Conservation (phyloP, 2,113 vertebrate genomes). For the Tachysurus vachellii region DNA sequence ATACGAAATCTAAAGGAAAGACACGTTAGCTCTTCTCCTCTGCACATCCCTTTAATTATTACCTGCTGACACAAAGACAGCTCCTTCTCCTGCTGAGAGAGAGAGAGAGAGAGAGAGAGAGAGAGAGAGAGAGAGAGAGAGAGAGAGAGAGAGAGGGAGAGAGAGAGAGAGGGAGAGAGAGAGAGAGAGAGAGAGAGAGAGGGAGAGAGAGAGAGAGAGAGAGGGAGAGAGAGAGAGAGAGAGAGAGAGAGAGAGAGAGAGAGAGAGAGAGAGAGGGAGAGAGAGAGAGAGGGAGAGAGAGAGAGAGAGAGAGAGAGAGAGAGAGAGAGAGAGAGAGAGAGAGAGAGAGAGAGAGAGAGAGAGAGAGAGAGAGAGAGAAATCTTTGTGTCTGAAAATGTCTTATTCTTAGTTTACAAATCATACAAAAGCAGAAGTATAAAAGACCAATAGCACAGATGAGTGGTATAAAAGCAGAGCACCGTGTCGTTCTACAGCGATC, state of each 20-base stretch:
- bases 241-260: background rate
- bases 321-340: background rate
- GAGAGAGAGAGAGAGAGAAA: background rate
- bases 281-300: background rate
- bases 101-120: background rate
- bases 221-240: background rate
- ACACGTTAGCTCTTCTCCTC: background rate
- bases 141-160: background rate
- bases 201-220: background rate
- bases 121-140: background rate
- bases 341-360: background rate
- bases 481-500: background rate
- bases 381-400: background rate
- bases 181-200: background rate
- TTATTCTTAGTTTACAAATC: background rate
- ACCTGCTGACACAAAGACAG: conserved; percentile 24
- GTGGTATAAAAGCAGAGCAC: background rate
- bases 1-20: background rate
- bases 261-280: background rate
- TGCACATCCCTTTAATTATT: conserved; percentile 23
- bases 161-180: background rate
- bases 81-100: background rate
- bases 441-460: background rate
- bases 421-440: background rate
- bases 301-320: no score